Conservation (phyloP, 2,797 vertebrate species). For the Thripadectes ignobilis region DNA sequence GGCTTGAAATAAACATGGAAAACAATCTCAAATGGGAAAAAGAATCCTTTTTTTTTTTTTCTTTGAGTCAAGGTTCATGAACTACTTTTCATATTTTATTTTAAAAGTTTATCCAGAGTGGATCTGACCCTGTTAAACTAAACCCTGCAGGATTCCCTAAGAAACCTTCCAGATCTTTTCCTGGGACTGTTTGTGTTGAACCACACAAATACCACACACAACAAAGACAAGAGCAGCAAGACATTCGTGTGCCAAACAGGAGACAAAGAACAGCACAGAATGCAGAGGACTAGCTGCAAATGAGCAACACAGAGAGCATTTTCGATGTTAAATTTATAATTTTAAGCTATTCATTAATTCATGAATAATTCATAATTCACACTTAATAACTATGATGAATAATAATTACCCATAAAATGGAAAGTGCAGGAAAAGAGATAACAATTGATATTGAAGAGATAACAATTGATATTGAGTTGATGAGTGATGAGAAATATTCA, state of each 20-base stretch:
- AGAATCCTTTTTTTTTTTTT: not conserved
- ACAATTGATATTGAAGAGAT: slow-evolving; percentile 49
- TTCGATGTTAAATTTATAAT: slow-evolving; percentile 20
- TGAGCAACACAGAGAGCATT: not conserved
- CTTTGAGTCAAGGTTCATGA: not conserved
- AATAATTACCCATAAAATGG: slow-evolving; percentile 51
- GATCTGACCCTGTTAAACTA: not conserved
- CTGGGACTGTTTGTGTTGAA: not conserved
- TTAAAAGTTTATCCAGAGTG: not conserved
- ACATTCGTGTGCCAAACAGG: not conserved
- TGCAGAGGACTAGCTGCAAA: not conserved
- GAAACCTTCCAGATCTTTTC: not conserved
- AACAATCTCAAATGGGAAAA: not conserved
- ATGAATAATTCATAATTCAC: slow-evolving; percentile 58
- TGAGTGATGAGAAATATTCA: slow-evolving; percentile 40
- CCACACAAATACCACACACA: not conserved
- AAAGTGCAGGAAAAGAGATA: slow-evolving; percentile 24
- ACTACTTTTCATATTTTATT: not conserved
- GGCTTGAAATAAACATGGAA: not conserved
- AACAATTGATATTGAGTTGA: slow-evolving; percentile 45
- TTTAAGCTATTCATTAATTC: slow-evolving; percentile 37
- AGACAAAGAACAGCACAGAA: not conserved
- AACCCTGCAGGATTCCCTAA: not conserved
- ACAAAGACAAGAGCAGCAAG: not conserved
- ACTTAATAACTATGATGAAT: slow-evolving; percentile 42